phyloP scores from a whole-genome alignment of 2,113 vertebrate genomes.

The Brachionichthys hirsutus region DNA sequence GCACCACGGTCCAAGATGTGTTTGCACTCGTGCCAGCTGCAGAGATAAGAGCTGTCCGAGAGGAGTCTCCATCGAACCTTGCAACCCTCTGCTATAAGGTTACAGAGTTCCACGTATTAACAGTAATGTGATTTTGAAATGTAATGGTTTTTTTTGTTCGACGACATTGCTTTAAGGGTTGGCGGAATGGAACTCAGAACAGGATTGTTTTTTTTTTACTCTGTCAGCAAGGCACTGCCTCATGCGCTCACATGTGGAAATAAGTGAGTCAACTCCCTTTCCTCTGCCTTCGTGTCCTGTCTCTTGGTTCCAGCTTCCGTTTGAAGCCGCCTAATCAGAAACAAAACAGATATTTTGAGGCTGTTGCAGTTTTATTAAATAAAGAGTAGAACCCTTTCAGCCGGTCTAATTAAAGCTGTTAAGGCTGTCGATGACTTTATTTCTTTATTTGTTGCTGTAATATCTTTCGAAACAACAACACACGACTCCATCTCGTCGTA shows the following conservation, averaged over 20 bases:
- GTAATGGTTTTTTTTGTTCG: too few relatives aligned
- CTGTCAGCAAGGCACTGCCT: constrained; percentile 29
- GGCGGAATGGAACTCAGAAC: not conserved
- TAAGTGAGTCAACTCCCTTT: constrained; percentile 58
- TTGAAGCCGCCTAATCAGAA: constrained; percentile 59
- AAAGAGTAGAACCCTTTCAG: too few relatives aligned
- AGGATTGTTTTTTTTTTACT: constrained; percentile 14
- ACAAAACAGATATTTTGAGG: constrained; percentile 45
- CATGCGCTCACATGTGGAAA: constrained; percentile 46
- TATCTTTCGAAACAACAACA: constrained; percentile 1
- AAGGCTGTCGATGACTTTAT: too few relatives aligned
- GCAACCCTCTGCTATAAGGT: constrained; percentile 98
- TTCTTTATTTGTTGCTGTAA: constrained; percentile 8
- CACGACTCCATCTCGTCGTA: not conserved
- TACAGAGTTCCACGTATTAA: constrained; percentile 8
- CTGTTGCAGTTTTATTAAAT: constrained; percentile 39
- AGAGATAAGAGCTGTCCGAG: constrained; percentile 94
- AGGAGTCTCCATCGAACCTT: constrained; percentile 97
- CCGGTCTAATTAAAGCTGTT: too few relatives aligned
- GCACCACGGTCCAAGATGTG: constrained; percentile 96
- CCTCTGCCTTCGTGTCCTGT: constrained; percentile 66
- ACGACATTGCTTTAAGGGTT: not conserved
- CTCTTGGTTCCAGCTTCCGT: constrained; percentile 60
- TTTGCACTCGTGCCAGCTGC: constrained; percentile 96
- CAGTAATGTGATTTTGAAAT: too few relatives aligned